Percentiles rank a stretch among this genome's conserved stretches.
Evolutionary conservation across 92 coral and sea anemone species (phyloP).

Genomic region (Metridium senile): DNA sequence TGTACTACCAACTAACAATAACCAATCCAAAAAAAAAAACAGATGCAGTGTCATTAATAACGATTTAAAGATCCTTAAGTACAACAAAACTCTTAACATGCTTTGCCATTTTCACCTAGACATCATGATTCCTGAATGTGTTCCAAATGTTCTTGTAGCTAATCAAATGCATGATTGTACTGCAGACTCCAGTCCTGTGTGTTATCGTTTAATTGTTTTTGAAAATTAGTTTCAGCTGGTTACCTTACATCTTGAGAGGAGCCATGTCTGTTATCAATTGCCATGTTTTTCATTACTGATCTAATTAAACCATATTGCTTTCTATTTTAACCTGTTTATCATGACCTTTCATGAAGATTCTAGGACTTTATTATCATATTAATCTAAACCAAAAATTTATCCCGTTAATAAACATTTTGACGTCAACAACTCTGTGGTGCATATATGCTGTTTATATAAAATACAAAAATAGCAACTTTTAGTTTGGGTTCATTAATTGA

Average conservation of each 20-base stretch:
- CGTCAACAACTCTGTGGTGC: too few relatives aligned
- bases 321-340: background rate
- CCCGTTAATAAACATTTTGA: too few relatives aligned
- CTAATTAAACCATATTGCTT: background rate
- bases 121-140: background rate
- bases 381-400: background rate
- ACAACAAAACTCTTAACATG: background rate
- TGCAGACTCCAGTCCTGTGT: background rate
- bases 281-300: conserved; percentile 3
- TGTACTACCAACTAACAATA: background rate
- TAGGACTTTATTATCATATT: background rate
- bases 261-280: background rate
- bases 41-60: background rate
- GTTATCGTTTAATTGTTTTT: conserved; percentile 10
- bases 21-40: background rate
- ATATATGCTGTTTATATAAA: too few relatives aligned
- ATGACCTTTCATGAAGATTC: background rate
- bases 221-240: conserved; percentile 18
- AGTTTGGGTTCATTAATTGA: background rate
- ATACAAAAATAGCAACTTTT: background rate
- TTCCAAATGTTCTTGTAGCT: conserved; percentile 16
- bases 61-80: background rate
- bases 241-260: background rate
- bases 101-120: background rate
- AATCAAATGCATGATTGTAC: background rate